Percentiles rank a stretch among this genome's conserved stretches.
These are phyloP conservation scores for Sminthurinus signatus DNA, from an alignment of 1,140 invertebrate genomes.

Conservation along the genomic window DNA sequence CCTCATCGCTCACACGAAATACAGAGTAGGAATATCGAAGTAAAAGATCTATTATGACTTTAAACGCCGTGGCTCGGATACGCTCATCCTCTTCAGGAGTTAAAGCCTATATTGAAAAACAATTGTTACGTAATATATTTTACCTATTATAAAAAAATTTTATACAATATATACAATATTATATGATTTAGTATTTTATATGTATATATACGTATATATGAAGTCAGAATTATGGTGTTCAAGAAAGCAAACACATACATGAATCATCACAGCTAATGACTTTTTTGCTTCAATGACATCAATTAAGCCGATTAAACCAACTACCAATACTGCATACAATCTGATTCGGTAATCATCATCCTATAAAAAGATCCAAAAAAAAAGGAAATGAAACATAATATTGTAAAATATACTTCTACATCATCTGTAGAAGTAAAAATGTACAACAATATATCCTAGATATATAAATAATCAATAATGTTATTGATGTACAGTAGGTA, in stretches of 20 bases:
- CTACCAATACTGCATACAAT: not conserved
- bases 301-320: constrained; percentile 2
- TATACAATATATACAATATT: not conserved
- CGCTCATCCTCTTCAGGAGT: not conserved
- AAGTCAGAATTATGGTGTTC: no score
- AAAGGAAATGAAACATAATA: not conserved
- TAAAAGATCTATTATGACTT: constrained; percentile 17
- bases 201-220: no score
- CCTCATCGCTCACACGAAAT: not conserved
- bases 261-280: not conserved
- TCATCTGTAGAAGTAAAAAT: no score
- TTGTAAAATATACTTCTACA: no score
- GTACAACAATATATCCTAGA: no score
- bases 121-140: no score
- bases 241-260: constrained; percentile 13
- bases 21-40: not conserved
- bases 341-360: constrained; percentile 3
- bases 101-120: constrained; percentile 5
- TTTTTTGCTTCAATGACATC: constrained; percentile 3
- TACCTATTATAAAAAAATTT: no score
- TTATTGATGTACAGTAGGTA: no score
- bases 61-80: constrained; percentile 3
- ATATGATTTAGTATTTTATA: no score
- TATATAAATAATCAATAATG: no score
- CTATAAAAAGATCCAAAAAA: constrained; percentile 4